Base-by-base conservation (phyloP, 35 echinoderm and acorn worm genomes). In the Patiria miniata region DNA sequence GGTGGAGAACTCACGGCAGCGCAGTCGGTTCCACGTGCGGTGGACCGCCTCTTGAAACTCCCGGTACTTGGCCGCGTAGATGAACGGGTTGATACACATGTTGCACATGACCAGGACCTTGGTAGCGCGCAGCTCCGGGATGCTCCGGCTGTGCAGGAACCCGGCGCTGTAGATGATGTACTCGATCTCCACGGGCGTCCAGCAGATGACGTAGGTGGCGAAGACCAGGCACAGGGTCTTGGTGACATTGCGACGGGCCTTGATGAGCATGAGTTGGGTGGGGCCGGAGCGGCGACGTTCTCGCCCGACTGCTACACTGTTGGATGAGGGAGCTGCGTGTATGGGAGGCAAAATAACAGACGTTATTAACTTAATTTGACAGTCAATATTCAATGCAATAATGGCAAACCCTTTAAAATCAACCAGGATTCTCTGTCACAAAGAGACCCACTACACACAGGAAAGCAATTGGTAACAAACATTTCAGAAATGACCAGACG, bases 241-340 rank as follows among this genome's bases (percentile, higher is more conserved):
- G n/a, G 94, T 97, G 30, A 93, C 94, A 83, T 97, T 97, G 21
- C 84, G 84, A 29, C 93, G 93, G 0, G 95, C 95, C 52, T 51
- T 73, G 16, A 28, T 28, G 8, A 86, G 37, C 84, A 86, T 73
- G 8, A 77, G 56, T 36, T 78, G 77, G 19, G 77, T 78, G 4
- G 60, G 84, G 1, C 29, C 85, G 83, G 17, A 82, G 91, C 52
- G 91, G 57, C 93, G 84, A 91, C 44, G 40, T 15, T 51, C 47
- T 22, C 44, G 26, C 3, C 14, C 19, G 21, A 10, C 34, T 2
- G 29, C 26, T 26, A 8, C 14, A 9, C 65, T 73, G 26, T 34
- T 73, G 21, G 26, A 26, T 73, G 65, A 23, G 26, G 60, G 21
- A 68, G 42, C 42, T 47, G 12, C 12, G n/a, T n/a, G n/a, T n/a